Evolutionary conservation across 1,140 invertebrate species (phyloP), one percentile per base, ranked within the genome.

Genomic region (Pseudomyrmex flavicornis): DNA sequence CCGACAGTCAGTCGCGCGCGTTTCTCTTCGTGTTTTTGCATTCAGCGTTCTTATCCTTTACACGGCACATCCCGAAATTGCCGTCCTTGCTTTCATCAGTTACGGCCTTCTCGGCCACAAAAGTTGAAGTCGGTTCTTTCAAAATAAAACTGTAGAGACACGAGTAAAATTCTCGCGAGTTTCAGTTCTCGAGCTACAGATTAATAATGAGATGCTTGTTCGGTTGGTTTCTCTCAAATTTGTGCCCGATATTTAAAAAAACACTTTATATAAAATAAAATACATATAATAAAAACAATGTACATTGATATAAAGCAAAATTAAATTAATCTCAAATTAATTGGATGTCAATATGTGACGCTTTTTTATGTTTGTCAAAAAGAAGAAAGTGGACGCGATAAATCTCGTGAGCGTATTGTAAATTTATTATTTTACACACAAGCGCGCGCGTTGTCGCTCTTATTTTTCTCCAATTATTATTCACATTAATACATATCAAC

Each of bases 401-500:
- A 66, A 20, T 69, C 75, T 35, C 75, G 35, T 13, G 56, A 79
- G 35, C 7, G 13, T 20, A 7, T 26, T 35, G 35, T 5, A 7
- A 35, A 35, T 35, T 35, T 35, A 35, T 35, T 35, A 35, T 35
- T 35, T 35, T 35, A 35, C 35, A 35, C 35, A 35, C 35, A 35
- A 35, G 35, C 65, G 13, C 63, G 15, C 17, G n/a, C 54, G 35
- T 35, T 69, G 75, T 79, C 52, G 69, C 65, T 58, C 65, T 35
- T 35, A 35, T 35, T 48, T 65, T n/a, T 26, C 70, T 15, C 20
- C 65, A 54, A 79, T 79, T 79, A 79, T 79, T 15, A 12, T 59
- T 79, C 69, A 44, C 54, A 20, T 26, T 26, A 26, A 26, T 26
- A 26, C 26, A 48, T 70, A 26, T 70, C 17, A 20, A 59, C 35